These are phyloP conservation scores for Anguilla marmorata DNA, from an alignment of 2,797 vertebrate genomes.

Conservation along the genomic window DNA sequence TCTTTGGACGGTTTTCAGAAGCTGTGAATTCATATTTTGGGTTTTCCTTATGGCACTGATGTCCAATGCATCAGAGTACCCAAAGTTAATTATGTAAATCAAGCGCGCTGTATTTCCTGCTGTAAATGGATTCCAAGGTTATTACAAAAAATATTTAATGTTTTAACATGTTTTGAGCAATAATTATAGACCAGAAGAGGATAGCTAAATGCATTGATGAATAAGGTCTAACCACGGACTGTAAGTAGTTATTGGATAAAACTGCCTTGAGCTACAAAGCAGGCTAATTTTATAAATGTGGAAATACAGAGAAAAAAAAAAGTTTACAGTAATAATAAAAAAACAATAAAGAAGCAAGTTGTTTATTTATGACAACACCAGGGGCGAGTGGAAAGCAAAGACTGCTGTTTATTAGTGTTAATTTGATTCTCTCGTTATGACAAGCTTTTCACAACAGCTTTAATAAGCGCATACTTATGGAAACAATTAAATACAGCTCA, in stretches of 20 bases:
- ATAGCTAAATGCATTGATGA: background rate
- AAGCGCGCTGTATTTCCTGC: background rate
- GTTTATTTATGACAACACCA: conserved; percentile 14
- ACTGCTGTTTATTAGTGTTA: background rate
- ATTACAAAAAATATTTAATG: background rate
- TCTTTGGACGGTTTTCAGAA: background rate
- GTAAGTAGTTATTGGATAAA: background rate
- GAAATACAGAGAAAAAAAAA: background rate
- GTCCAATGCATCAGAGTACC: background rate
- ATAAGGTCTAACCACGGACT: background rate
- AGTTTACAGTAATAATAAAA: background rate
- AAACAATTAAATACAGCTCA: background rate
- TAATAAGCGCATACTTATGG: background rate
- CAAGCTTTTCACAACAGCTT: background rate
- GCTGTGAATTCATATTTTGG: background rate
- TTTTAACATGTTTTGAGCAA: background rate
- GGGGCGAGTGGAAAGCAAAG: background rate
- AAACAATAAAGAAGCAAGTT: conserved; percentile 6
- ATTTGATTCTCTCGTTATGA: background rate
- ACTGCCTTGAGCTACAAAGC: background rate
- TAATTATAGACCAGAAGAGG: background rate
- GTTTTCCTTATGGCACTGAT: background rate
- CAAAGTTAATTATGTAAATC: background rate
- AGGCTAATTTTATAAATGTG: background rate
- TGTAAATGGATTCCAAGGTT: background rate